Evolutionary conservation across 2,113 vertebrate species (phyloP), one percentile per base, ranked within the genome.

Genomic region (Lepus timidus): DNA sequence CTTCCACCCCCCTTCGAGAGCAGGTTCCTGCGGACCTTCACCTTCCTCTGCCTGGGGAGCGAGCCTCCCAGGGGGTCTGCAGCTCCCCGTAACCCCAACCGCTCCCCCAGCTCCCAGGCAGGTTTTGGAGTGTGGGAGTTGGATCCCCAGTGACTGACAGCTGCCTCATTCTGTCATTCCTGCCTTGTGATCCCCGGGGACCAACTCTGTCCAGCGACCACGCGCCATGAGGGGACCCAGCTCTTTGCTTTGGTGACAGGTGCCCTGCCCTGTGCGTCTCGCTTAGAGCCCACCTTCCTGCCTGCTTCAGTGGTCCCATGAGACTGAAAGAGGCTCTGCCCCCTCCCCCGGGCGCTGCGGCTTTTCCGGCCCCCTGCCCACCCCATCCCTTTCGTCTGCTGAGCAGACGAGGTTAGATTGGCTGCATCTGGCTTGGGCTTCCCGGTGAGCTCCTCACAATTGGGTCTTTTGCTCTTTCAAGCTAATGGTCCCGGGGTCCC

Each of bases 351-450:
- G 55, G 55, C 64, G 2, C 36, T 4, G 49, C 27, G 6, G 62
- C 55, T 65, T 29, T 23, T n/a, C 62, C 27, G 29, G 7, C 44
- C 4, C 61, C 51, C 19, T 1, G 13, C 44, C 25, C 73, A 29
- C 49, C 0, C 44, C 44, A 44, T 44, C 44, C 6, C 44, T 44
- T 7, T 12, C 1, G 27, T 23, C 84, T 81, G 81, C 81, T 33
- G 0, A 33, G 67, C 74, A 44, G 49, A 88, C n/a, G 0, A 0
- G 44, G 12, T 10, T 1, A 36, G 16, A 33, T 39, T 58, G 29
- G 49, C 75, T 36, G 8, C 3, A 0, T 31, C 55, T 12, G 14
- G 55, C 36, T 4, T 31, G 62, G 78, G 29, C 44, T 85, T 91
- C 64, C 39, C 6, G 51, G n/a, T 13, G 61, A 62, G 3, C 6